Evolutionary conservation across 2,888 invertebrate genomes (phyloP).

Genomic region (Perizoma affinitatum): DNA sequence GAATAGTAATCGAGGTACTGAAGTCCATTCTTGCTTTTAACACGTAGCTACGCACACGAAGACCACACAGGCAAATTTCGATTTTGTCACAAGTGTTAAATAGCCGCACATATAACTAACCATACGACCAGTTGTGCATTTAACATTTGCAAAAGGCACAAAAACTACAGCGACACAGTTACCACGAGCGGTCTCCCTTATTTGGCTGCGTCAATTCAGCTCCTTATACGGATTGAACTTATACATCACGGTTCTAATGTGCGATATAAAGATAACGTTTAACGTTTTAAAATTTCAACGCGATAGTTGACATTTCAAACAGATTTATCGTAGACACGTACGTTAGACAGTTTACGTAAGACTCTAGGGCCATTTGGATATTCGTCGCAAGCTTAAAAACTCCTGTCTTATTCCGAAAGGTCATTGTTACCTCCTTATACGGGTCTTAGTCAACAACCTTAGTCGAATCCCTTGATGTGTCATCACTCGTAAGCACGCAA

Average conservation of each 20-base stretch:
- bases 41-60: conserved; percentile 15
- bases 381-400: conserved; percentile 10
- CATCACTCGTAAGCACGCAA: conserved; percentile 40
- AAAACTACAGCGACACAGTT: conserved; percentile 65
- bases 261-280: conserved; percentile 28
- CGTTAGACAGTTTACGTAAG: neutral
- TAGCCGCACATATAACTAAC: conserved; percentile 44
- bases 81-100: conserved; percentile 36
- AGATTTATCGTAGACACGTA: conserved; percentile 12
- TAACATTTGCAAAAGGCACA: conserved; percentile 46
- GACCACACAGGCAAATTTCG: conserved; percentile 28
- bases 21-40: conserved; percentile 2
- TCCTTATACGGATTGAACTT: conserved; percentile 52
- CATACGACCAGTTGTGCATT: conserved; percentile 40
- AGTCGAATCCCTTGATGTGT: conserved; percentile 39
- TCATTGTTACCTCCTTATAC: conserved; percentile 27
- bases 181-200: conserved; percentile 64
- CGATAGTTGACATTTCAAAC: conserved; percentile 10
- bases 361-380: conserved; percentile 9
- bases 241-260: conserved; percentile 49
- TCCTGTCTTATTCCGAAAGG: conserved; percentile 20
- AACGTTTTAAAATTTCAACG: conserved; percentile 37
- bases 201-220: conserved; percentile 57
- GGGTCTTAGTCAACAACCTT: conserved; percentile 26
- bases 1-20: neutral